Percentiles rank a stretch among this genome's conserved stretches.
phyloP scores from a whole-genome alignment of 2,797 vertebrate genomes.

The Strix occidentalis region DNA sequence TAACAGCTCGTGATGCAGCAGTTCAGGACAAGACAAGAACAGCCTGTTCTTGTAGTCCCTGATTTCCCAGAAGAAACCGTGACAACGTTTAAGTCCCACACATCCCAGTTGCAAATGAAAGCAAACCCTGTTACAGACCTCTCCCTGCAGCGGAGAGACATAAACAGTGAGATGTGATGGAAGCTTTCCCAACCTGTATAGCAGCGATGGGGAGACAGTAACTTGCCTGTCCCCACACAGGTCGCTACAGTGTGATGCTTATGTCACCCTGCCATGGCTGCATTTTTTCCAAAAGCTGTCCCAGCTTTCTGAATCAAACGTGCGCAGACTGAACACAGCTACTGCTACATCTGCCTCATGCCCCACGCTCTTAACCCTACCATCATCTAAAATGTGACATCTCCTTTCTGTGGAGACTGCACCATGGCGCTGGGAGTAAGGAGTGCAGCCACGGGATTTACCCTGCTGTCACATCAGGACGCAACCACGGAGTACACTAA shows the following conservation, averaged over 20 bases:
- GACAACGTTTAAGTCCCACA: background rate
- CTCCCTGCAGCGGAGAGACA: background rate
- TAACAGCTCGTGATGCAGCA: background rate
- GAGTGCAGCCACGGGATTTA: background rate
- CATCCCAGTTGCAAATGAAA: background rate
- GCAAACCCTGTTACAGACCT: background rate
- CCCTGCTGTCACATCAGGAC: background rate
- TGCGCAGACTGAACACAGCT: background rate
- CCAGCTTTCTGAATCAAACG: accelerated
- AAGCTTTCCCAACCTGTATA: accelerated
- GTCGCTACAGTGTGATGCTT: accelerated
- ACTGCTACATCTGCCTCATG: accelerated
- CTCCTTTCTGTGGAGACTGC: background rate
- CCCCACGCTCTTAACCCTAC: background rate
- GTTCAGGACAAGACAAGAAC: background rate
- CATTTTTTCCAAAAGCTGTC: background rate
- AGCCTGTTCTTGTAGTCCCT: too few relatives aligned
- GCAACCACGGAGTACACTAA: background rate
- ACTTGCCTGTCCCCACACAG: background rate
- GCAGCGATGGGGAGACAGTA: background rate
- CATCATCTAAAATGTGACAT: background rate
- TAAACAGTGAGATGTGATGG: accelerated
- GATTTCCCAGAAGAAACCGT: background rate
- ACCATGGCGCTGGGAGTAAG: background rate
- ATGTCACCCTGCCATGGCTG: background rate